phyloP scores from a whole-genome alignment of 2,113 vertebrate genomes.

The Garra rufa region DNA sequence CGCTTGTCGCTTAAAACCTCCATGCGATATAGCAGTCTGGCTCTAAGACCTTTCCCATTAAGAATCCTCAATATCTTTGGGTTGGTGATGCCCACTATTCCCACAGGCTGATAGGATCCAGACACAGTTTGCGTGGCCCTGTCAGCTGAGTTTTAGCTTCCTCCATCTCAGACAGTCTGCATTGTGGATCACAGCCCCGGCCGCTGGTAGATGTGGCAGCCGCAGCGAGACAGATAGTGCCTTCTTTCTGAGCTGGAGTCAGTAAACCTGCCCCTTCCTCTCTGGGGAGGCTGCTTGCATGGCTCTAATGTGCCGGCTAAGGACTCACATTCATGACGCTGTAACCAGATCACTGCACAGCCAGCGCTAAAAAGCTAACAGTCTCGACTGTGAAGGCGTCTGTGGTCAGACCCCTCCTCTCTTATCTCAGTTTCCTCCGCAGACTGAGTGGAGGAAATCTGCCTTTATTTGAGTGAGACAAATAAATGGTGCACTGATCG shows the following conservation, averaged over 20 bases:
- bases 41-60: conserved; percentile 54
- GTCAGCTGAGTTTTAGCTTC: conserved; percentile 68
- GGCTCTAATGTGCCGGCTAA: conserved; percentile 76
- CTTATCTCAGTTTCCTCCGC: conserved; percentile 77
- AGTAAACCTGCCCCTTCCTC: conserved; percentile 77
- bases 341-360: conserved; percentile 83
- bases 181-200: conserved; percentile 58
- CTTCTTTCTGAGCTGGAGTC: conserved; percentile 77
- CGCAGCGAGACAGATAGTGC: conserved; percentile 79
- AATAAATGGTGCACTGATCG: conserved; percentile 55
- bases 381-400: conserved; percentile 79
- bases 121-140: conserved; percentile 61
- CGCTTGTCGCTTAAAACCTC: conserved; percentile 35
- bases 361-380: conserved; percentile 77
- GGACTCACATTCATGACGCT: conserved; percentile 75
- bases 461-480: conserved; percentile 69
- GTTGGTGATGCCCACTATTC: conserved; percentile 56
- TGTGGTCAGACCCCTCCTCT: conserved; percentile 75
- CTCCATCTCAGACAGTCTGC: conserved; percentile 66
- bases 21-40: conserved; percentile 52
- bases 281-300: conserved; percentile 80
- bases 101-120: conserved; percentile 49
- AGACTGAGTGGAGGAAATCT: conserved; percentile 66
- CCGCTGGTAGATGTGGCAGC: conserved; percentile 69
- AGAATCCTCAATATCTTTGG: conserved; percentile 51